phyloP scores from a whole-genome alignment of 92 coral and sea anemone genomes.

The Micromussa lordhowensis region DNA sequence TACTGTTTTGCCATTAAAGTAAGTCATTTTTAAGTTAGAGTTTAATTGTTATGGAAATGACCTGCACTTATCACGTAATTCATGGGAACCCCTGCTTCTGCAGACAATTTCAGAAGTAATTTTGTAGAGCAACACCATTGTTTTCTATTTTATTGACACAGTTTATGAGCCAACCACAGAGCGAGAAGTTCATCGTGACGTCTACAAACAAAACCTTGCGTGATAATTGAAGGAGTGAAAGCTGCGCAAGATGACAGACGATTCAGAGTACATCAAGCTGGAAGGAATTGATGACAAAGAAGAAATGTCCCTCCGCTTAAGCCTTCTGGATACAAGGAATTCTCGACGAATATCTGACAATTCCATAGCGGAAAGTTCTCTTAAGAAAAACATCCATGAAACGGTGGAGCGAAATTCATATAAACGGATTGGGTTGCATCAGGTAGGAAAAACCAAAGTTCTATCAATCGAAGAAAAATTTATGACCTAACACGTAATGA shows the following conservation, averaged over 20 bases:
- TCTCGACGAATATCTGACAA: conserved; percentile 36
- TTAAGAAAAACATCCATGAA: conserved; percentile 56
- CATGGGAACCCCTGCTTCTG: neutral
- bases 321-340: conserved; percentile 14
- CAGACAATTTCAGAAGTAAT: conserved; percentile 12
- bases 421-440: conserved; percentile 58
- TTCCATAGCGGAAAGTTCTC: conserved; percentile 5
- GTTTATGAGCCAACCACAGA: conserved; percentile 33
- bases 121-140: conserved; percentile 7
- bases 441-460: conserved; percentile 31
- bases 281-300: conserved; percentile 20
- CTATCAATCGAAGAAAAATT: neutral
- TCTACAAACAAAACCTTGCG: conserved; percentile 13
- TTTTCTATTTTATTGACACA: neutral
- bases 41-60: conserved; percentile 50
- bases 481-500: neutral
- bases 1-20: conserved; percentile 23
- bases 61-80: conserved; percentile 1
- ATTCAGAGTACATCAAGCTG: conserved; percentile 41
- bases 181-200: conserved; percentile 5
- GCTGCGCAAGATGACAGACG: conserved; percentile 11
- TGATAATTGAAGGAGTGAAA: neutral
- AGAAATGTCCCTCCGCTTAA: conserved; percentile 31
- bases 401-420: conserved; percentile 70
- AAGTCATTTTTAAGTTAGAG: conserved; percentile 3